Base-by-base conservation (phyloP, 2,888 invertebrate genomes). In the Opisthograptis luteolata region DNA sequence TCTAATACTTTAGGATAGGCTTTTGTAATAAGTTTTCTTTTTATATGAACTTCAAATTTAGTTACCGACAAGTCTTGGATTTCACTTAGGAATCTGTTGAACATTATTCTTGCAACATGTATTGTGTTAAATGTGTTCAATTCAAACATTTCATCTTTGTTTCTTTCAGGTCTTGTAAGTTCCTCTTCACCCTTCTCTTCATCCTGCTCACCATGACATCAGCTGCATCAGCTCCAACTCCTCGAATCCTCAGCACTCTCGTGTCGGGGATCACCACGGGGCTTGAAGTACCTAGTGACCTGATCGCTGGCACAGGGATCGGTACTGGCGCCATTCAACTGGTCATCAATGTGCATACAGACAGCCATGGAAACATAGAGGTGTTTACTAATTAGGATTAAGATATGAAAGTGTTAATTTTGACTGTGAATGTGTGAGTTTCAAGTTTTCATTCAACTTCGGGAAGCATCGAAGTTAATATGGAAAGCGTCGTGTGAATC, bases 341-440 rank as follows among this genome's bases (percentile, higher is more conserved):
- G 1, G 89, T 89, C 9, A 69, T 90, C 14, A 89, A 89, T 45
- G 78, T 89, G 2, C 83, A 81, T 19, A 89, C 90, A 0, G 89
- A 89, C 56, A 87, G 83, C 31, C 70, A 78, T 7, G 90, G 89
- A 0, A 89, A 88, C 50, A 87, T 89, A 17, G 86, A 87, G 63
- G 84, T 90, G 31, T 81, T 69, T 58, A 84, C 85, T 2, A 86
- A 85, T 60, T 88, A 41, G 24, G 10, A 1, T 15, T 9, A 1
- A 20, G 14, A 17, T 14, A 15, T 32, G 17, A 17, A 2, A 13
- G 20, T 27, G 35, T 22, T 17, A 30, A 22, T 25, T 27, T 25
- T 27, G 31, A 24, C n/a, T 15, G 35, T 41, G 42, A 34, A 9
- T 30, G 28, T n/a, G 13, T 42, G 28, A n/a, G 22, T 30, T 13